Evolutionary conservation across 2,888 invertebrate species (phyloP).

Genomic region (Entomobrya proxima): DNA sequence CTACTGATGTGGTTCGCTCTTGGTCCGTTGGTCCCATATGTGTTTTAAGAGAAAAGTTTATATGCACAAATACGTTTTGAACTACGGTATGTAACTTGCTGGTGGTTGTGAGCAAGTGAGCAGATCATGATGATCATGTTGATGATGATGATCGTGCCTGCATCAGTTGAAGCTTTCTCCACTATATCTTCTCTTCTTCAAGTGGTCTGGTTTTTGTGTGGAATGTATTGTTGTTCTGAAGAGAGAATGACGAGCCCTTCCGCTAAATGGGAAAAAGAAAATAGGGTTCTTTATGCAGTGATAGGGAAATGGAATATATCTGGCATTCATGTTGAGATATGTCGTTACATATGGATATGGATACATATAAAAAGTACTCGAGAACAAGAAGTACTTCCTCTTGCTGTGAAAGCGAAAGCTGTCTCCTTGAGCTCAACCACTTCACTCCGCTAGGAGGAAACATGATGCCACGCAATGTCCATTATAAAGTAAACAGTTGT

Average conservation of each 20-base stretch:
- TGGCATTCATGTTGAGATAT: not conserved
- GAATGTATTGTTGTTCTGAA: constrained; percentile 38
- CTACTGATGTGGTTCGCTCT: not conserved
- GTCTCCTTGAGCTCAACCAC: not conserved
- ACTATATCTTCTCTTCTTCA: constrained; percentile 6
- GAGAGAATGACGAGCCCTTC: constrained; percentile 37
- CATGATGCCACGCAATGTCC: no score
- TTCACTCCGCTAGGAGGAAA: no score
- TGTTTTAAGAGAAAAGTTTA: not conserved
- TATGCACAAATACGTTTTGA: constrained; percentile 10
- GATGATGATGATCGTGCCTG: not conserved
- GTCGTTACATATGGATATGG: not conserved
- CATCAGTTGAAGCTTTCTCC: not conserved
- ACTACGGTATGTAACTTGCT: constrained; percentile 32
- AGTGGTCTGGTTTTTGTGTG: constrained; percentile 21
- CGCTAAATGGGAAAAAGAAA: constrained; percentile 24
- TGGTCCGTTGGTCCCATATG: not conserved
- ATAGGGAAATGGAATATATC: not conserved
- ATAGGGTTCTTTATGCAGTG: constrained; percentile 16
- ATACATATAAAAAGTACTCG: not conserved
- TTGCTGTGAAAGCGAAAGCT: not conserved
- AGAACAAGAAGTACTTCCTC: not conserved
- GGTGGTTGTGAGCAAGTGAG: not conserved
- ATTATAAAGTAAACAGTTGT: no score
- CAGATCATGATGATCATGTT: constrained; percentile 3